Percentiles rank a stretch among this genome's conserved stretches.
These are phyloP conservation scores for Caenorhabditis sp. DNA, from an alignment of 2,888 invertebrate genomes.

Conservation along the genomic window DNA sequence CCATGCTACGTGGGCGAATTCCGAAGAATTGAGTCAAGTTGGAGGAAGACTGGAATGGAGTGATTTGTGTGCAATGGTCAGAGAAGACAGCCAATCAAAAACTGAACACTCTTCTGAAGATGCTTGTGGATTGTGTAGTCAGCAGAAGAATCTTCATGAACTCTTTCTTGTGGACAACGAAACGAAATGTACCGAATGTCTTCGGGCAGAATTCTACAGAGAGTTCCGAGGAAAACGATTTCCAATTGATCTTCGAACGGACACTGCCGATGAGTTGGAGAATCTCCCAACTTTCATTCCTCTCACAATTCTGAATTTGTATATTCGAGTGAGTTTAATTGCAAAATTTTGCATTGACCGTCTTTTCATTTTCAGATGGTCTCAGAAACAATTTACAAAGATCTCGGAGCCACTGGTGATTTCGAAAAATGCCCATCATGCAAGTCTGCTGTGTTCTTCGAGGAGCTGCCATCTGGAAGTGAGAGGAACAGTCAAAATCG, in stretches of 20 bases:
- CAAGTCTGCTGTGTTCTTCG: constrained; percentile 41
- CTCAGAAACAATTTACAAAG: constrained; percentile 43
- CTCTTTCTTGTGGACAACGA: constrained; percentile 27
- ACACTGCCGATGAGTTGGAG: constrained; percentile 34
- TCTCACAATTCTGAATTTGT: constrained; percentile 37
- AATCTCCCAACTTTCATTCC: constrained; percentile 42
- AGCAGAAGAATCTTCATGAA: not conserved
- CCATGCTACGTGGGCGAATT: constrained; percentile 45
- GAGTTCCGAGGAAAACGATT: constrained; percentile 34
- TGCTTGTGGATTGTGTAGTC: constrained; percentile 21
- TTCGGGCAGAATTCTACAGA: constrained; percentile 43
- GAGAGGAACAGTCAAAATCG: constrained; percentile 31
- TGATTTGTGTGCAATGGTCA: constrained; percentile 32
- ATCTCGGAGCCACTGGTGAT: constrained; percentile 35
- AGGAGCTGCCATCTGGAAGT: not conserved
- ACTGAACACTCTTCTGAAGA: not conserved
- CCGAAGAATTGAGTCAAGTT: constrained; percentile 37
- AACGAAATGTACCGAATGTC: constrained; percentile 35
- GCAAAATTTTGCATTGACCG: not conserved
- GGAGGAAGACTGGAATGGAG: constrained; percentile 41
- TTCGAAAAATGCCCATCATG: constrained; percentile 48
- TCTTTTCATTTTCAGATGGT: constrained; percentile 36
- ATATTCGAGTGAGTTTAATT: constrained; percentile 33
- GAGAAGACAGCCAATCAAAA: not conserved
- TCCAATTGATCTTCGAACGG: constrained; percentile 39